Evolutionary conservation across 2,888 invertebrate genomes (phyloP), one percentile per base, ranked within the genome.

Genomic region (Dasysyrphus tricinctus): DNA sequence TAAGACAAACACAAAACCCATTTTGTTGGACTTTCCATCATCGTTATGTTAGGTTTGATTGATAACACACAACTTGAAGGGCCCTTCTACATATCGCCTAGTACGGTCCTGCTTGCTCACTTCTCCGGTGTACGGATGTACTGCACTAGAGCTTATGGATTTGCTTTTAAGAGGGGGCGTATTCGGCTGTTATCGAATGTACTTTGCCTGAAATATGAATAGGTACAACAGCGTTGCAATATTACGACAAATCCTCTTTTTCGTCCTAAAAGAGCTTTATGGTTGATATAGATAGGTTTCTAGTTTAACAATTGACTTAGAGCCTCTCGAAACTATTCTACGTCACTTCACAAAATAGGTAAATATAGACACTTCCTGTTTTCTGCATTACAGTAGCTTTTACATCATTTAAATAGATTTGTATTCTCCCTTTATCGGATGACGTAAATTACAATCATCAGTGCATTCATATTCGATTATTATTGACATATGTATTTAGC

Each of bases 161-260:
- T 69, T 54, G 69, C 54, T 69, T 54, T 54, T 14, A n/a, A 29
- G 14, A 24, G 65, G 19, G 47, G 11, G 54, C 39, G 51, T 37
- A 34, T 69, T 44, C 39, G 69, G n/a, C 44, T 44, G 29, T 56
- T 78, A 78, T 80, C 77, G 74, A 80, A 80, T 54, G 69, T 69
- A 70, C 56, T 77, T 69, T 9, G 37, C 47, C 44, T 80, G 54
- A 69, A 80, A 80, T 77, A 80, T 78, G 75, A 47, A 78, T 78
- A 32, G 54, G 14, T 54, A 54, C 54, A 32, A 75, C 59, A 65
- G 59, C 42, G 51, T 72, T 82, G 72, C 82, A 82, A 69, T 86
- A 82, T 85, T 74, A 79, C 78, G 86, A 75, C 81, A 86, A 86
- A 86, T 78, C 81, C 86, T 81, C 81, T 81, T 86, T 81, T 78